A percentile compares a stretch with the other conserved stretches of the same genome.
Evolutionary conservation across 2,888 invertebrate genomes (phyloP).

Genomic region (Diarsia dahlii): DNA sequence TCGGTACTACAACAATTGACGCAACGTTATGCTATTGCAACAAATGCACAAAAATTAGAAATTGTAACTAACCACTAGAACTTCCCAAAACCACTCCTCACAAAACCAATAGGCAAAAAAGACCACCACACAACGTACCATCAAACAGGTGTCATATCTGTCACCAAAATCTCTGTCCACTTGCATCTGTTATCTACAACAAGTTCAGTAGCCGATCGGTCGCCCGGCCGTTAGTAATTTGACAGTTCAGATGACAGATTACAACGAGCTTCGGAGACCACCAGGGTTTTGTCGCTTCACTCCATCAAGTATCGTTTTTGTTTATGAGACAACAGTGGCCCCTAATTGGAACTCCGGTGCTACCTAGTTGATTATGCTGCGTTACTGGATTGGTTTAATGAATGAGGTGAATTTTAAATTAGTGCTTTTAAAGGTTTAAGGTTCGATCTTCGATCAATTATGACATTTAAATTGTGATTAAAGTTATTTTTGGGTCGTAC

Average conservation of each 20-base stretch:
- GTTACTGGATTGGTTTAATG: slow-evolving; percentile 52
- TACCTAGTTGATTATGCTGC: slow-evolving; percentile 60
- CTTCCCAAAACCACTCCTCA: slow-evolving; percentile 17
- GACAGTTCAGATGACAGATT: slow-evolving; percentile 91
- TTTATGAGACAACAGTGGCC: slow-evolving; percentile 74
- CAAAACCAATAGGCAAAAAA: slow-evolving; percentile 63
- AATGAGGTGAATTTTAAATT: slow-evolving; percentile 53
- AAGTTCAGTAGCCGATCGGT: slow-evolving; percentile 90
- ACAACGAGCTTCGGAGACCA: slow-evolving; percentile 85
- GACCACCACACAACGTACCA: background rate
- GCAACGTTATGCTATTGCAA: too few relatives aligned
- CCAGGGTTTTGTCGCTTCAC: slow-evolving; percentile 86
- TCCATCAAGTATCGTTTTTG: slow-evolving; percentile 81
- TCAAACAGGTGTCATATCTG: slow-evolving; percentile 53
- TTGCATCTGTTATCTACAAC: slow-evolving; percentile 88
- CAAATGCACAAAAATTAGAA: too few relatives aligned
- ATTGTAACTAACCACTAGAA: too few relatives aligned
- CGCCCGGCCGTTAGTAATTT: slow-evolving; percentile 91
- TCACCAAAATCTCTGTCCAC: slow-evolving; percentile 74
- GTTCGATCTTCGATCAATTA: slow-evolving; percentile 52
- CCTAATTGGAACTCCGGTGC: slow-evolving; percentile 83
- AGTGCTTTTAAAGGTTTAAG: slow-evolving; percentile 29
- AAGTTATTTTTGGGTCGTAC: slow-evolving; percentile 21
- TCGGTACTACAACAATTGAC: too few relatives aligned
- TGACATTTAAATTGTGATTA: slow-evolving; percentile 32